A percentile compares a stretch with the other conserved stretches of the same genome.
phyloP scores from a whole-genome alignment of 2,797 vertebrate species.

The Platyrinchus mystaceus region DNA sequence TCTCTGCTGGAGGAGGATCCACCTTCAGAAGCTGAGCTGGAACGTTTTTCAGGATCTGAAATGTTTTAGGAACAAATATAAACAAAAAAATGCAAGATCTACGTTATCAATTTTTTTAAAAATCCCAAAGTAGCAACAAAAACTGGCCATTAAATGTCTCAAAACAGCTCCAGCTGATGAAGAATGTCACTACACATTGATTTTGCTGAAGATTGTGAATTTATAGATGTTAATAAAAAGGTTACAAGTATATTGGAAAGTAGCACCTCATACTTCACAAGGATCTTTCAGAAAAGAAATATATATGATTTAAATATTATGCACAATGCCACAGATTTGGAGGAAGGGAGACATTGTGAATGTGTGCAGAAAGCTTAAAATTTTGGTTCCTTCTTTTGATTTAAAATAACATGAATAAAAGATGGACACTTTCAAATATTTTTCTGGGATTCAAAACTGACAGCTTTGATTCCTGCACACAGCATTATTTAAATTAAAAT shows the following conservation, averaged over 20 bases:
- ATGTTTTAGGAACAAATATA: constrained; percentile 20
- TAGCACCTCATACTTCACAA: not conserved
- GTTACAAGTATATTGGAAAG: not conserved
- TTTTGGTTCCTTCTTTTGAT: not conserved
- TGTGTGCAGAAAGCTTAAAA: not conserved
- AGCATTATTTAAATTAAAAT: constrained; percentile 6
- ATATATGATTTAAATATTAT: not conserved
- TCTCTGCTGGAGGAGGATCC: not conserved
- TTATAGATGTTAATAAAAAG: not conserved
- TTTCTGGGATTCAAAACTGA: not conserved
- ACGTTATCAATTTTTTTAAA: not conserved
- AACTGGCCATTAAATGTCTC: not conserved
- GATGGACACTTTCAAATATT: not conserved
- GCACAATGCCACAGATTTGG: not conserved
- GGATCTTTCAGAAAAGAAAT: not conserved
- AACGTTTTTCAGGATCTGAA: constrained; percentile 59
- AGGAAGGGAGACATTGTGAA: not conserved
- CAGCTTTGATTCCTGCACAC: not conserved
- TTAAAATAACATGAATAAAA: not conserved
- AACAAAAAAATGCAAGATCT: not conserved
- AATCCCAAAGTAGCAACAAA: not conserved
- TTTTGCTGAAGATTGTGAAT: not conserved
- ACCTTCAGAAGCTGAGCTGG: constrained; percentile 6
- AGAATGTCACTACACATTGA: not conserved
- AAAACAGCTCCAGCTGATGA: not conserved